Evolutionary conservation across 2,888 invertebrate species (phyloP).

Genomic region (Tortrix viridana): DNA sequence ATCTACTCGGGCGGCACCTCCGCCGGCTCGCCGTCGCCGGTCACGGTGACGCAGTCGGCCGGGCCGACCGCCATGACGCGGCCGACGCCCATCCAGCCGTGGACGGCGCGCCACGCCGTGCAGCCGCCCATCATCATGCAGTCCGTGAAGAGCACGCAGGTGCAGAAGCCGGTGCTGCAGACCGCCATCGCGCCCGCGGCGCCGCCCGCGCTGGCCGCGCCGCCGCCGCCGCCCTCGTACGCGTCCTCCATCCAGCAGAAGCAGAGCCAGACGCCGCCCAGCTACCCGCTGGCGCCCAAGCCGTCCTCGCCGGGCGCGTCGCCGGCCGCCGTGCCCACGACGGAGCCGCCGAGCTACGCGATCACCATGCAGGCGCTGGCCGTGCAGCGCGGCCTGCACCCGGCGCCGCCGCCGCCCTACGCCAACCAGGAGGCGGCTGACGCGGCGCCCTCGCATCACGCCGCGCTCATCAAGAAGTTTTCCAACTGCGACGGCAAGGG

Average conservation of each 20-base stretch:
- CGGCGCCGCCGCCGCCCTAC: slow-evolving; percentile 89
- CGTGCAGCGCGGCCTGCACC: slow-evolving; percentile 87
- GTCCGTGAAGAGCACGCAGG: slow-evolving; percentile 97
- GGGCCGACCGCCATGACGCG: slow-evolving; percentile 87
- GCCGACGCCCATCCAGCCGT: slow-evolving; percentile 92
- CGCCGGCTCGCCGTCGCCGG: slow-evolving; percentile 93
- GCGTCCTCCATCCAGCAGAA: slow-evolving; percentile 92
- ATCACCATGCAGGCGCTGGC: slow-evolving; percentile 94
- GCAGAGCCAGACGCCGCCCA: slow-evolving; percentile 77
- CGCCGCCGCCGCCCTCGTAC: slow-evolving; percentile 92
- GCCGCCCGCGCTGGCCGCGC: slow-evolving; percentile 82
- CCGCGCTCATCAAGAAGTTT: slow-evolving; percentile 88
- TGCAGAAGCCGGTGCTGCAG: slow-evolving; percentile 96
- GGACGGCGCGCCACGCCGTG: slow-evolving; percentile 94
- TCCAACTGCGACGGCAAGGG: slow-evolving; percentile 82
- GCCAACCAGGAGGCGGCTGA: slow-evolving; percentile 74
- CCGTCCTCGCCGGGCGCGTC: slow-evolving; percentile 83
- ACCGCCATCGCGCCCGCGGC: slow-evolving; percentile 97
- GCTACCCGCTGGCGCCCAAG: slow-evolving; percentile 79
- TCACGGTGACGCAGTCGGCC: slow-evolving; percentile 87
- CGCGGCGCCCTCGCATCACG: slow-evolving; percentile 77
- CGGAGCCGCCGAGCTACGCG: slow-evolving; percentile 96
- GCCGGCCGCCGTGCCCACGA: slow-evolving; percentile 87
- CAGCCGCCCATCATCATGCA: slow-evolving; percentile 98
- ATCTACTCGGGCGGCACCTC: slow-evolving; percentile 93